A percentile compares a stretch with the other conserved stretches of the same genome.
phyloP scores from a whole-genome alignment of 2,888 invertebrate genomes.

The Sarcophaga caerulescens region DNA sequence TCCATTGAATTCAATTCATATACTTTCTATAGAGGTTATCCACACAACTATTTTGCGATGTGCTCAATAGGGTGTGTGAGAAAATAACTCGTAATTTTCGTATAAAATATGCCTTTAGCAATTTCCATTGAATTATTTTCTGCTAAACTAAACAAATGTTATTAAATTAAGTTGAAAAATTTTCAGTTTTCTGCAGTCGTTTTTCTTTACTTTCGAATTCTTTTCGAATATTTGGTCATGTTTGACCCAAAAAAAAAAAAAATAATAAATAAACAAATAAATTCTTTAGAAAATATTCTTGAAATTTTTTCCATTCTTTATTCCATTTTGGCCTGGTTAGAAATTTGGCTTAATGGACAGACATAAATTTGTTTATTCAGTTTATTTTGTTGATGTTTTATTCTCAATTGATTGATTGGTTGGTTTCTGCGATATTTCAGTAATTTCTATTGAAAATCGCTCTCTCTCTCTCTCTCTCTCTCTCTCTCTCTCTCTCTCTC shows the following conservation, averaged over 20 bases:
- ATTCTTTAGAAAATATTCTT: not conserved
- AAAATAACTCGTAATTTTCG: not conserved
- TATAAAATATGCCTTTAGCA: constrained; percentile 26
- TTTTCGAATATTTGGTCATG: not conserved
- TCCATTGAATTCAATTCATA: too few relatives aligned
- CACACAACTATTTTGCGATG: not conserved
- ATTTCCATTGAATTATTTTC: constrained; percentile 19
- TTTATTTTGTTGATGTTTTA: constrained; percentile 11
- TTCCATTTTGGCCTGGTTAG: not conserved
- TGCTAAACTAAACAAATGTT: too few relatives aligned
- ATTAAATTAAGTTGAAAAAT: constrained; percentile 2
- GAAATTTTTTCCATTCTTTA: not conserved
- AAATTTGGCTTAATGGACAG: not conserved
- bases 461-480: not conserved
- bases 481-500: too few relatives aligned
- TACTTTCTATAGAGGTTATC: not conserved
- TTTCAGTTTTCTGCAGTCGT: not conserved
- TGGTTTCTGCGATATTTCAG: not conserved
- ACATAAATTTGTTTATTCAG: not conserved
- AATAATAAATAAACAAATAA: not conserved
- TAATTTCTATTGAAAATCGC: constrained; percentile 17
- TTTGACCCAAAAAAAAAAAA: not conserved
- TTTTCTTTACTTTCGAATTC: not conserved
- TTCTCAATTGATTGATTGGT: not conserved
- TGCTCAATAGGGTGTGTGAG: not conserved